Evolutionary conservation across 2,888 invertebrate species (phyloP), one percentile per base, ranked within the genome.

Genomic region (Ormyrus thymus): DNA sequence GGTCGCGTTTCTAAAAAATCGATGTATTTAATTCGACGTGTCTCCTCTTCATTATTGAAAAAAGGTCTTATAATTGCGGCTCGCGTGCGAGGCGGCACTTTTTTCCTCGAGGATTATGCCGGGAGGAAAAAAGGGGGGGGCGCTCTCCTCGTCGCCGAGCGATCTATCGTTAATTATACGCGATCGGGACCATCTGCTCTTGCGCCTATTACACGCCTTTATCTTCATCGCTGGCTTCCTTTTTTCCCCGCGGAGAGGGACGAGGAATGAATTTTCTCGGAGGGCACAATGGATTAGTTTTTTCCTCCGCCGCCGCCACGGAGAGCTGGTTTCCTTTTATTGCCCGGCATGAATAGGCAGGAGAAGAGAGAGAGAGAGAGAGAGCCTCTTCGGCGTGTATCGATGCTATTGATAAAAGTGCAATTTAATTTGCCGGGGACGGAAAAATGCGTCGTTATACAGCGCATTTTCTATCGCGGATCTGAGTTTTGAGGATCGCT

Each of bases 111-210:
- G 29, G 29, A 29, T 29, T 29, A 29, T 29, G 29, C 6, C 4
- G 46, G 29, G 10, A 59, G 53, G 10, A 59, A 68, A 61, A 51
- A 68, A 66, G 15, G 59, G 62, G 51, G 58, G 70, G 1, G 50
- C 9, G 13, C 7, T 50, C 50, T 46, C 3, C 11, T 62, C 56
- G 61, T 71, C 48, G n/a, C 43, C 59, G 55, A 50, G 48, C 69
- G 29, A 72, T 75, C 76, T 76, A 81, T 79, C 70, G 78, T 76
- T 79, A 79, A 76, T 81, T 79, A 76, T 81, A 72, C 51, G 64
- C 64, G 70, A 78, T 69, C 66, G n/a, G 15, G 74, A 73, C 77
- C 78, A 77, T 81, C 76, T 78, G 81, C 70, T 29, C 29, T 56
- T 58, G 45, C 72, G 61, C 79, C 29, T 58, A 71, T 68, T 68